A percentile compares a stretch with the other conserved stretches of the same genome.
These are phyloP conservation scores for Limenitis camilla DNA, from an alignment of 2,888 invertebrate species.

Conservation along the genomic window DNA sequence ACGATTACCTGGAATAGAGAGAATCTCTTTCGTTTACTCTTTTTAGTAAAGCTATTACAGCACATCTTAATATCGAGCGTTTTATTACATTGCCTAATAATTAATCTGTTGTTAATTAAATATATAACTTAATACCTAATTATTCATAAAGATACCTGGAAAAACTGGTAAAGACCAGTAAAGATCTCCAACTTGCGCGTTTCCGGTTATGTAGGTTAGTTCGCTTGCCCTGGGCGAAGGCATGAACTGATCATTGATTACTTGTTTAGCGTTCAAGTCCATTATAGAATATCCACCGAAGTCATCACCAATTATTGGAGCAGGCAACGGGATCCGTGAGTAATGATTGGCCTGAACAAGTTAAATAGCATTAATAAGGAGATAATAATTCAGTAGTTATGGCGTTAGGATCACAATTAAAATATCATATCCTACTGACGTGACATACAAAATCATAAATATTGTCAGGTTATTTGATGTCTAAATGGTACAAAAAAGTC, in stretches of 20 bases:
- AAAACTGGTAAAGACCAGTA: slow-evolving; percentile 64
- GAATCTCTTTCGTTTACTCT: neutral
- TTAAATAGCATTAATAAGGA: neutral
- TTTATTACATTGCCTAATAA: no score
- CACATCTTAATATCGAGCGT: no score
- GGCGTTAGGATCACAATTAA: no score
- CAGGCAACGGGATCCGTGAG: slow-evolving; percentile 47
- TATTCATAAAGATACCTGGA: slow-evolving; percentile 41
- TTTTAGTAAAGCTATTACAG: no score
- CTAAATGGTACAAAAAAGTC: no score
- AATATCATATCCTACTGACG: no score
- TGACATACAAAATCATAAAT: no score
- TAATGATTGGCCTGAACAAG: slow-evolving; percentile 48
- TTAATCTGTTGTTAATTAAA: neutral
- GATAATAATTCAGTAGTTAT: neutral
- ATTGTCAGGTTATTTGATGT: no score
- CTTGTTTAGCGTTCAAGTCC: slow-evolving; percentile 45
- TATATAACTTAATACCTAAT: neutral
- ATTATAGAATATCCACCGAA: slow-evolving; percentile 59
- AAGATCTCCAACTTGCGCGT: slow-evolving; percentile 42
- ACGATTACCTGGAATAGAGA: slow-evolving; percentile 73
- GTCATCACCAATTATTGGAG: slow-evolving; percentile 54
- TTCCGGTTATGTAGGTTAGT: slow-evolving; percentile 51
- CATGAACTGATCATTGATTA: slow-evolving; percentile 51
- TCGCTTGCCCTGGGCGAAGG: slow-evolving; percentile 56